Conservation (phyloP, 92 coral and sea anemone species). For the Porites cylindrica region DNA sequence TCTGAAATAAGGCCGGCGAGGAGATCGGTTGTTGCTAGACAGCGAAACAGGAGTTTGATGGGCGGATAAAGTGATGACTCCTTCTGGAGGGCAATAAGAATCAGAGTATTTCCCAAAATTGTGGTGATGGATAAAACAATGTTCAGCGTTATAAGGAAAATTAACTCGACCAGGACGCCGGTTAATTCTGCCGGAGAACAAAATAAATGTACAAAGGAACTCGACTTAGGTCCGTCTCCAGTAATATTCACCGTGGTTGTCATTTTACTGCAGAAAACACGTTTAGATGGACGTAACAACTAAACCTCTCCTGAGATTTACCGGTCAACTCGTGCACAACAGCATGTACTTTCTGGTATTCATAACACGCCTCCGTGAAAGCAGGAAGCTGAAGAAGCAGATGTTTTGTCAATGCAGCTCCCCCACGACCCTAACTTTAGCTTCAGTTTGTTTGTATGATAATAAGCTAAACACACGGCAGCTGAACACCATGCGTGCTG, state of each 20-base stretch:
- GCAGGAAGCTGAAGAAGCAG: neutral
- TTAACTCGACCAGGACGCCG: neutral
- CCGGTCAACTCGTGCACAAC: neutral
- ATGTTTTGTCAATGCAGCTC: neutral
- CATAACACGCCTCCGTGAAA: neutral
- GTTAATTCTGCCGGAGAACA: neutral
- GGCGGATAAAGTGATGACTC: constrained; percentile 1
- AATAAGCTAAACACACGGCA: no score
- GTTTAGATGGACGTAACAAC: no score
- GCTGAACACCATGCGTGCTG: no score
- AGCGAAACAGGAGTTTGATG: constrained; percentile 17
- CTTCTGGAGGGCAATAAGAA: constrained; percentile 3
- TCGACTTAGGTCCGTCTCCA: neutral
- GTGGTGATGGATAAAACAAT: neutral
- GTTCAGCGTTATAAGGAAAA: neutral
- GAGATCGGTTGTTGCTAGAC: constrained; percentile 11
- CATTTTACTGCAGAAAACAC: neutral
- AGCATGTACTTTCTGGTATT: neutral
- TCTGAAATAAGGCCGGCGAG: neutral
- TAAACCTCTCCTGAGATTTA: neutral
- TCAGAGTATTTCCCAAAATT: neutral
- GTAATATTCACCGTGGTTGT: neutral
- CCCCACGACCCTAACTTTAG: no score
- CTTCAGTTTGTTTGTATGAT: no score
- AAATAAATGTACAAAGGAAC: neutral